Percentiles rank a stretch among this genome's conserved stretches.
These are phyloP conservation scores for Calidris pugnax DNA, from an alignment of 2,113 vertebrate genomes.

Conservation along the genomic window DNA sequence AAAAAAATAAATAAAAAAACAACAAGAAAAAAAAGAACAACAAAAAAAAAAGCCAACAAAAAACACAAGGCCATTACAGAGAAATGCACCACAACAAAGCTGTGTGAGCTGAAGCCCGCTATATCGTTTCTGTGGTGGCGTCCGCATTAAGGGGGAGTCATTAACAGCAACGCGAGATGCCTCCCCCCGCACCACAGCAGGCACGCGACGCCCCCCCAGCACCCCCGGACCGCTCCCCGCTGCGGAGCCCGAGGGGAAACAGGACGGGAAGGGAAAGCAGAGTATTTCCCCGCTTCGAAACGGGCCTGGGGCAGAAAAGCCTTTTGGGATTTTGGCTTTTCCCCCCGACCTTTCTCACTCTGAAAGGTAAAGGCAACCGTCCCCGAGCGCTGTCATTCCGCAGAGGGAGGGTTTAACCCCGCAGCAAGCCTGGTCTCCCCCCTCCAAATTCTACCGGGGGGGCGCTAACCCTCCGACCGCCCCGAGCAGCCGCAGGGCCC, in stretches of 20 bases:
- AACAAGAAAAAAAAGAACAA: too few species aligned
- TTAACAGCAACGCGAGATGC: neutral
- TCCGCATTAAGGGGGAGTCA: neutral
- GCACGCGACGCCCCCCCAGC: neutral
- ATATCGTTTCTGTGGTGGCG: accelerated
- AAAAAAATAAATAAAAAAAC: neutral
- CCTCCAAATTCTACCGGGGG: too few species aligned
- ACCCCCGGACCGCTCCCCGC: neutral
- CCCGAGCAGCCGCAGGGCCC: neutral
- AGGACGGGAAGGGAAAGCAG: too few species aligned
- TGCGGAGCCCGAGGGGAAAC: too few species aligned
- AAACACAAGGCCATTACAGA: too few species aligned
- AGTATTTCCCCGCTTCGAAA: too few species aligned
- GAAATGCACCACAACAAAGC: neutral
- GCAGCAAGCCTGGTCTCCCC: too few species aligned
- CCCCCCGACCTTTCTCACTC: neutral
- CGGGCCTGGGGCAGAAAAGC: neutral
- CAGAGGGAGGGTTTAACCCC: neutral
- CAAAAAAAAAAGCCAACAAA: too few species aligned
- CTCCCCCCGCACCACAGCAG: neutral
- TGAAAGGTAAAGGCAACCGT: too few species aligned
- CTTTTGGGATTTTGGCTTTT: neutral
- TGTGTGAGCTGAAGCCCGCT: neutral
- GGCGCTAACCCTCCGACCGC: neutral
- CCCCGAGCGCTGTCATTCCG: neutral